Evolutionary conservation across 2,113 vertebrate genomes (phyloP).

Genomic region (Numenius arquata): DNA sequence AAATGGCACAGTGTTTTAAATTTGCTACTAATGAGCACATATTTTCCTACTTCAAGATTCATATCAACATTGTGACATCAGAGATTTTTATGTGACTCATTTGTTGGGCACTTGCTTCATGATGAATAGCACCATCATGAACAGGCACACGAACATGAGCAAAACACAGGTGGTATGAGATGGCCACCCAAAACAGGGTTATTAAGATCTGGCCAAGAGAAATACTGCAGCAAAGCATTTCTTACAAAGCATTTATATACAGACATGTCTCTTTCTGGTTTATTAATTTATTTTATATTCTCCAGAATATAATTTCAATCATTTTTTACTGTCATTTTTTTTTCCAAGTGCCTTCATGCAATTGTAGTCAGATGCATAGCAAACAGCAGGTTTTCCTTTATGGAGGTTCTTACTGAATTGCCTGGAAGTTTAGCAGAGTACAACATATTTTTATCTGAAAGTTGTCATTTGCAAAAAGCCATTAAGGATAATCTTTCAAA

Average conservation of each 20-base stretch:
- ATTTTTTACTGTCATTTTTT: neutral
- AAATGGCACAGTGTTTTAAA: neutral
- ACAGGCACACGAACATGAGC: neutral
- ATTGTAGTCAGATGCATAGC: rapidly evolving
- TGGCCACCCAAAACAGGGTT: neutral
- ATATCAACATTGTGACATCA: neutral
- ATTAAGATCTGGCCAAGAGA: neutral
- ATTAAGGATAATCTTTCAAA: conserved; percentile 67
- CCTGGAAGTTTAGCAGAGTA: conserved; percentile 6
- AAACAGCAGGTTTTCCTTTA: neutral
- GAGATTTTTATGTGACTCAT: neutral
- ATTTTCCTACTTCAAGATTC: neutral
- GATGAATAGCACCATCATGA: neutral
- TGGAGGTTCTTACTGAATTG: neutral
- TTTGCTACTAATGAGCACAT: neutral
- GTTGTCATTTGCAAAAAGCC: conserved; percentile 54
- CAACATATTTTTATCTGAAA: conserved; percentile 51
- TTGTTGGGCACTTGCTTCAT: neutral
- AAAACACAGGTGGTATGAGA: neutral
- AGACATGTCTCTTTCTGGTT: neutral
- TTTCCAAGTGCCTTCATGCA: neutral
- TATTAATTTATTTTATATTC: neutral
- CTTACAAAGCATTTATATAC: neutral
- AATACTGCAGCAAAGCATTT: neutral
- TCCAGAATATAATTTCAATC: neutral